A percentile compares a stretch with the other conserved stretches of the same genome.
phyloP scores from a whole-genome alignment of 2,888 invertebrate species.

The Ptychoptera albimana region DNA sequence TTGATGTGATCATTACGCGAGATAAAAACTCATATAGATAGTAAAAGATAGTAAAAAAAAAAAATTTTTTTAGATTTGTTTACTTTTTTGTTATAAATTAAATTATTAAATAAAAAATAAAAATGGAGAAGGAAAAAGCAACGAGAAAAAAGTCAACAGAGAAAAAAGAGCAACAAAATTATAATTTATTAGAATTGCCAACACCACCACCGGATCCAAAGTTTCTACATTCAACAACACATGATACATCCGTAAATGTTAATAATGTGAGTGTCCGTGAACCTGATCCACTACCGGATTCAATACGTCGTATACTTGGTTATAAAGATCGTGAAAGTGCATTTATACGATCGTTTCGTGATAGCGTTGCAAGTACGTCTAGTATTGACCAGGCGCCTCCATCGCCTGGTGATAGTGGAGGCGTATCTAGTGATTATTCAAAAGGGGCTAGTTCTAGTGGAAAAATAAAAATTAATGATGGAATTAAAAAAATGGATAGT shows the following conservation, averaged over 20 bases:
- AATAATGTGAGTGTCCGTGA: not conserved
- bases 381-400: slow-evolving; percentile 4
- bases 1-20: no score
- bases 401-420: slow-evolving; percentile 8
- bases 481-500: not conserved
- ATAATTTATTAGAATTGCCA: slow-evolving; percentile 2
- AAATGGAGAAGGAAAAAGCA: no score
- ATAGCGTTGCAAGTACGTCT: not conserved
- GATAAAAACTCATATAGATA: no score
- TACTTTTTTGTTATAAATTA: no score
- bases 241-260: not conserved
- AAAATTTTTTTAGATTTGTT: no score
- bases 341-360: slow-evolving; percentile 18
- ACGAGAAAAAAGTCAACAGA: no score
- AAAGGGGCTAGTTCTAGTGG: no score
- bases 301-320: slow-evolving; percentile 18
- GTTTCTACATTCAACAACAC: slow-evolving; percentile 10
- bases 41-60: no score
- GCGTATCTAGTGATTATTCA: slow-evolving; percentile 5
- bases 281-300: slow-evolving; percentile 9
- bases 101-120: no score
- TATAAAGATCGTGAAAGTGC: slow-evolving; percentile 18
- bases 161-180: no score
- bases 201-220: slow-evolving; percentile 9
- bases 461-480: slow-evolving; percentile 1